Conservation (phyloP, 2,113 vertebrate species). For the Ceyx cyanopectus region DNA sequence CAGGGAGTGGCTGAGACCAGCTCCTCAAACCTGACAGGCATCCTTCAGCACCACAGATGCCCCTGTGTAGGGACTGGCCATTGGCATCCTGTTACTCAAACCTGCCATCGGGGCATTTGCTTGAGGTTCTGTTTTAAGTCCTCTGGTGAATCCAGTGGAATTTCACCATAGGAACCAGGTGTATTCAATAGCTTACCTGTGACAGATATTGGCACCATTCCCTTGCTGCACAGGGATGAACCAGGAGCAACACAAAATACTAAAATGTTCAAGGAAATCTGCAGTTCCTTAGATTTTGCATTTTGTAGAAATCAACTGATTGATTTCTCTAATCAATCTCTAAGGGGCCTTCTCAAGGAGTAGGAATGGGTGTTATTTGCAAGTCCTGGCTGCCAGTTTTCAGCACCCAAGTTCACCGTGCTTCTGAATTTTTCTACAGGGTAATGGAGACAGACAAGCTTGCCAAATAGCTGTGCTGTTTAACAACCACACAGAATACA, state of each 20-base stretch:
- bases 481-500: background rate
- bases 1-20: background rate
- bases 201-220: background rate
- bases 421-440: background rate
- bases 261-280: background rate
- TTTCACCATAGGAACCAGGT: background rate
- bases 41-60: background rate
- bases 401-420: background rate
- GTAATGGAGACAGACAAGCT: background rate
- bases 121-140: background rate
- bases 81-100: background rate
- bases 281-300: background rate
- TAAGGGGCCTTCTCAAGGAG: background rate
- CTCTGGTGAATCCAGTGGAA: background rate
- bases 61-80: rapidly evolving
- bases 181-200: background rate
- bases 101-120: background rate
- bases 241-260: background rate
- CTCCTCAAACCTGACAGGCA: background rate
- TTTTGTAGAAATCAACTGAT: background rate
- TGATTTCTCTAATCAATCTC: too few relatives aligned
- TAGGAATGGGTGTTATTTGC: background rate
- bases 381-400: background rate
- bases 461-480: background rate
- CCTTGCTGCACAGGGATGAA: background rate